Conservation (phyloP, 2,888 invertebrate genomes). For the Caenorhabditis virilis region DNA sequence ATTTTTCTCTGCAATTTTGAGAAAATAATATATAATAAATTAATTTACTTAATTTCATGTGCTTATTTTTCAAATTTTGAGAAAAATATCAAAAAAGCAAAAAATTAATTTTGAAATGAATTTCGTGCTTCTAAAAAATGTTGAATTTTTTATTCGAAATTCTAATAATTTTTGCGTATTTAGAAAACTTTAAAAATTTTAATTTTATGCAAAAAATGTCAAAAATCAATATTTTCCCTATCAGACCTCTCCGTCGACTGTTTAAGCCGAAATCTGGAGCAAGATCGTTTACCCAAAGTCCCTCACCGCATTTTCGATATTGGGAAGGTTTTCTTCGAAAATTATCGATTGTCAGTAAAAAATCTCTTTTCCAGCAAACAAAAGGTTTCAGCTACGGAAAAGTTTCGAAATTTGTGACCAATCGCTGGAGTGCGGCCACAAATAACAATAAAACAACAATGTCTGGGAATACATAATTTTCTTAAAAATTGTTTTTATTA, state of each 20-base stretch:
- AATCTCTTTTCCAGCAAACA: constrained; percentile 20
- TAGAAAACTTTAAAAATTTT: too few relatives aligned
- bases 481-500: background rate
- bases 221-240: too few relatives aligned
- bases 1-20: too few relatives aligned
- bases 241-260: constrained; percentile 25
- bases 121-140: too few relatives aligned
- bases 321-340: constrained; percentile 11
- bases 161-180: too few relatives aligned
- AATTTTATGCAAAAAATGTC: too few relatives aligned
- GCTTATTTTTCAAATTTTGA: too few relatives aligned
- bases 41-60: too few relatives aligned
- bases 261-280: constrained; percentile 23
- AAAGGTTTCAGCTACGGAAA: constrained; percentile 13
- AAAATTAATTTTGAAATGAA: too few relatives aligned
- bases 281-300: constrained; percentile 31
- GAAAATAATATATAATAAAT: too few relatives aligned
- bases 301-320: constrained; percentile 26
- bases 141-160: too few relatives aligned
- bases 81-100: too few relatives aligned
- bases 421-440: constrained; percentile 39
- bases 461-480: background rate
- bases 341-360: background rate
- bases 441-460: constrained; percentile 22
- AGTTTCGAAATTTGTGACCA: constrained; percentile 32